Base-by-base conservation (phyloP, 92 coral and sea anemone species). In the Meandrina meandrites region DNA sequence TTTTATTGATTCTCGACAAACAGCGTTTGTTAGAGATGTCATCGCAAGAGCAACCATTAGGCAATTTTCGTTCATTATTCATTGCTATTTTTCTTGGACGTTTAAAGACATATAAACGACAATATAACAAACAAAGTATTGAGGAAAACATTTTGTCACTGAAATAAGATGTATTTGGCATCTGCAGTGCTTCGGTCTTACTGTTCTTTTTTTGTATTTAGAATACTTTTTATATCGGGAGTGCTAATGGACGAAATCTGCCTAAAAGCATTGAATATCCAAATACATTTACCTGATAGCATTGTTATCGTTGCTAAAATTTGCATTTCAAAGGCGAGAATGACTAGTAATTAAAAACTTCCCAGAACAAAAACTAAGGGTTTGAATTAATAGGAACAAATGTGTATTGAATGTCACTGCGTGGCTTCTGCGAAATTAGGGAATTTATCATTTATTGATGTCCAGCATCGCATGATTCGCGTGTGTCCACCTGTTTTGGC, bases 291-390 rank as follows among this genome's bases (percentile, higher is more conserved):
- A 11, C 15, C 48, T 24, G 8, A 45, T 30, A 10, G 78, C 48
- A 11, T 13, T 67, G 36, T n/a, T 81, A 81, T 48, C 45, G 37
- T 35, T 22, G 40, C 45, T 22, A 42, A 72, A 71, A 83, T 83
- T 83, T 83, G 86, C 86, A 83, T 83, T 83, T 71, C 37, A 83
- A 83, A 71, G 35, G 47, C 17, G 35, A 51, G 53, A 19, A 51
- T 70, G 32, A 5, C 31, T 4, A 34, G 54, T 47, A 31, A 71
- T 71, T 51, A 76, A 50, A 53, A 79, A 83, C 51, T 83, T 83
- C 79, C 66, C 66, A 82, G 45, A 82, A 82, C 86, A 82, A 69
- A 82, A n/a, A 30, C 6, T 10, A 16, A 11, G 17, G 74, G 42
- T 82, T 69, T 68, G 54, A 21, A 68, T 45, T 82, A 30, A 69